Evolutionary conservation across 2,888 invertebrate species (phyloP), one percentile per base, ranked within the genome.

Genomic region (Ochropleura leucogaster): DNA sequence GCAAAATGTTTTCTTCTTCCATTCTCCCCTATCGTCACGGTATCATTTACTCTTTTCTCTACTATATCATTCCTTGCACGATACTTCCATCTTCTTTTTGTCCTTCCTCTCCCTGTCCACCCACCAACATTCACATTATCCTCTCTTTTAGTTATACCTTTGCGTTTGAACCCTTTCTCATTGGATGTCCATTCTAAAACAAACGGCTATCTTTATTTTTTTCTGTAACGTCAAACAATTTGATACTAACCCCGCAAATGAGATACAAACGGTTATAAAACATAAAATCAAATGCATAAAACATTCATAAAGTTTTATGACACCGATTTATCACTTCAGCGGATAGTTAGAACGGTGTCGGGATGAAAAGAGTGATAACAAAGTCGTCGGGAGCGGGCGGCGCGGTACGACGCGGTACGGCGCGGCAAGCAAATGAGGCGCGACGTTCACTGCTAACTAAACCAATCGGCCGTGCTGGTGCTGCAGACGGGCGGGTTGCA

Each of bases 371-470:
- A 95, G 95, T 94, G 93, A 91, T 95, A 94, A 95, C 95, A 95
- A 94, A 95, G 94, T 94, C 90, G 89, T 87, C 75, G 76, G 80
- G 55, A 73, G 79, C 44, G 68, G 55, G 79, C 74, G 85, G 85
- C 84, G 88, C 87, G n/a, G n/a, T n/a, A n/a, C n/a, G 87, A 79
- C 83, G 85, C 82, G 89, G 85, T 83, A 89, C 88, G 90, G 92
- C 90, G 92, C 91, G 93, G 94, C 94, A 93, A 94, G 95, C 95
- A 96, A 96, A 96, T 96, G 96, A 96, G 96, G 96, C 95, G 94
- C 96, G 93, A 94, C 95, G 95, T 94, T 95, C 95, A 91, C 94
- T 96, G 95, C 96, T 96, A 96, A 96, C 96, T 96, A 96, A 96
- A 96, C 96, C 96, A 96, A 96, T 96, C 96, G 96, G 88, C 93